Evolutionary conservation across 2,113 vertebrate genomes (phyloP).

Genomic region (Apus apus): DNA sequence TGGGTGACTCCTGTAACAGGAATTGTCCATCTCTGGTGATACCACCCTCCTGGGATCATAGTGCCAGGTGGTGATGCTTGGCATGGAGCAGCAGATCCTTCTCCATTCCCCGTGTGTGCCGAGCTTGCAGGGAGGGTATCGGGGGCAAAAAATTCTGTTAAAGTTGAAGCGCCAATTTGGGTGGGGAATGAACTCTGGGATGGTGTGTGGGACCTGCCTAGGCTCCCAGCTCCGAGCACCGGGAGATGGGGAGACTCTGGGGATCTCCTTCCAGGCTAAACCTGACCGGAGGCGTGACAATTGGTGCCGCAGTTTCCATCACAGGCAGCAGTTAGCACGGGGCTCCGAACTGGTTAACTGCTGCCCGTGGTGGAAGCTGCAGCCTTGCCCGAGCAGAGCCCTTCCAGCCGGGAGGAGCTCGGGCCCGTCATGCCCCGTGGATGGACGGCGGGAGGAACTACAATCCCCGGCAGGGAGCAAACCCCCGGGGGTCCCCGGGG

Average conservation of each 20-base stretch:
- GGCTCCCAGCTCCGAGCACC: accelerated
- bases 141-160: background rate
- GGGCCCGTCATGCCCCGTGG: background rate
- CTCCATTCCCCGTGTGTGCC: background rate
- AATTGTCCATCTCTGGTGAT: background rate
- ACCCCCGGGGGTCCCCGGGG: background rate
- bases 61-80: background rate
- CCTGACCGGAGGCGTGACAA: accelerated
- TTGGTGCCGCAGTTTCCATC: background rate
- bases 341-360: constrained; percentile 17
- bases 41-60: background rate
- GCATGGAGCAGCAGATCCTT: background rate
- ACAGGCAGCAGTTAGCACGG: no score
- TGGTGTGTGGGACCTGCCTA: background rate
- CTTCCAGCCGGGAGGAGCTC: background rate
- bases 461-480: background rate
- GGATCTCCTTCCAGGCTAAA: background rate
- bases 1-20: background rate
- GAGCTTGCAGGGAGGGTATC: background rate
- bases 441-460: background rate
- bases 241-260: no score
- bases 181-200: accelerated
- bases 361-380: background rate
- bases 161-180: background rate
- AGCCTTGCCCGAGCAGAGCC: background rate